Percentiles rank a stretch among this genome's conserved stretches.
Evolutionary conservation across 2,888 invertebrate genomes (phyloP).

Genomic region (Camponotus fellah): DNA sequence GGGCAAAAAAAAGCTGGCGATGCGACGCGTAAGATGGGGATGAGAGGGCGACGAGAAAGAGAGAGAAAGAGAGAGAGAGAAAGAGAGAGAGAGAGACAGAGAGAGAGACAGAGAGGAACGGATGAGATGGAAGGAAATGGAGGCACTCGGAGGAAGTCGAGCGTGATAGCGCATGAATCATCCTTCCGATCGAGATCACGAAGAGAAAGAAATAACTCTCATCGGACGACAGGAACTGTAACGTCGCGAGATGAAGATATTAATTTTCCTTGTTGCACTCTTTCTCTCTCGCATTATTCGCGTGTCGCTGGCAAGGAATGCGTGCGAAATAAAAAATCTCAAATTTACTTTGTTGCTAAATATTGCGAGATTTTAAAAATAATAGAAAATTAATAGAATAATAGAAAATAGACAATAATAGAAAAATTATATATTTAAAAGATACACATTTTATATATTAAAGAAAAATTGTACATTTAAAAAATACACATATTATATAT

Average conservation of each 20-base stretch:
- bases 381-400: no score
- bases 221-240: not conserved
- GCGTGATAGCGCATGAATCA: conserved; percentile 72
- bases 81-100: not conserved
- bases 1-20: conserved; percentile 21
- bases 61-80: conserved; percentile 7
- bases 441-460: no score
- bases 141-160: conserved; percentile 65
- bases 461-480: no score
- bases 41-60: conserved; percentile 3
- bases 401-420: no score
- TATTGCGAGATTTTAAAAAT: not conserved
- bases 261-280: conserved; percentile 32
- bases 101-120: not conserved
- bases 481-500: no score
- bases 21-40: conserved; percentile 15
- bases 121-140: conserved; percentile 45
- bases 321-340: not conserved
- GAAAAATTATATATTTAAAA: not conserved
- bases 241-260: conserved; percentile 50
- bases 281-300: not conserved
- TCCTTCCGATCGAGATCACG: conserved; percentile 60
- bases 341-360: not conserved
- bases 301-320: not conserved
- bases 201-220: conserved; percentile 38